Evolutionary conservation across 2,888 invertebrate species (phyloP).

Genomic region (Ischnus inquisitorius): DNA sequence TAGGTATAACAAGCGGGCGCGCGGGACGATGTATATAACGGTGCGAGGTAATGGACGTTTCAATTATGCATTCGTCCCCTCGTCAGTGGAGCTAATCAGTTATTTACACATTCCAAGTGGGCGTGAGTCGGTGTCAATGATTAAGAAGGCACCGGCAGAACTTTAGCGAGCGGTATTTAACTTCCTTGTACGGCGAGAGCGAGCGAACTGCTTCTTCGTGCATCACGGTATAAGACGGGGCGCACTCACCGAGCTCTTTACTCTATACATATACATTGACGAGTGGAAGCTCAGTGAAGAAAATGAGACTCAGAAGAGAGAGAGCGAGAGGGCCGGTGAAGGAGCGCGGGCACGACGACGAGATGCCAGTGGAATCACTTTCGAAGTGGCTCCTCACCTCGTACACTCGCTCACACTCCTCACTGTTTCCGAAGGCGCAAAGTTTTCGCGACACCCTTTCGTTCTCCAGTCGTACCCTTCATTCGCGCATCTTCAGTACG

Average conservation of each 20-base stretch:
- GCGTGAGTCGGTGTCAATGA: conserved; percentile 81
- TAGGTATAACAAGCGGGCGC: conserved; percentile 35
- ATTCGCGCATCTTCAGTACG: conserved; percentile 8
- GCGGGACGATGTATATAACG: conserved; percentile 69
- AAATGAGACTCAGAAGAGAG: conserved; percentile 34
- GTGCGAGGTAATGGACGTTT: conserved; percentile 79
- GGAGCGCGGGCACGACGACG: conserved; percentile 45
- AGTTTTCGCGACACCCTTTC: conserved; percentile 44
- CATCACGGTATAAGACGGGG: conserved; percentile 18
- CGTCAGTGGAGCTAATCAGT: conserved; percentile 77
- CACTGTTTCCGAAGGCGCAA: conserved; percentile 58
- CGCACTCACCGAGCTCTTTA: conserved; percentile 48
- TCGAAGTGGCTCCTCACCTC: conserved; percentile 70
- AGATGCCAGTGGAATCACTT: conserved; percentile 71
- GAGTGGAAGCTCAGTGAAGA: conserved; percentile 56
- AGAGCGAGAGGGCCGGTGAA: not conserved
- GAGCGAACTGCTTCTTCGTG: conserved; percentile 39
- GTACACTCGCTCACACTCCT: conserved; percentile 50
- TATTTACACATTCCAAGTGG: conserved; percentile 82
- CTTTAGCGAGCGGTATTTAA: conserved; percentile 80
- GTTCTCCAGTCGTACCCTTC: conserved; percentile 18
- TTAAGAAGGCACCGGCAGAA: conserved; percentile 77
- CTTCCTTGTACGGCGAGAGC: conserved; percentile 72
- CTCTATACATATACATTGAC: conserved; percentile 28
- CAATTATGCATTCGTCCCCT: conserved; percentile 80